A percentile compares a stretch with the other conserved stretches of the same genome.
These are phyloP conservation scores for Seriola rivoliana DNA, from an alignment of 2,113 vertebrate genomes.

Conservation along the genomic window DNA sequence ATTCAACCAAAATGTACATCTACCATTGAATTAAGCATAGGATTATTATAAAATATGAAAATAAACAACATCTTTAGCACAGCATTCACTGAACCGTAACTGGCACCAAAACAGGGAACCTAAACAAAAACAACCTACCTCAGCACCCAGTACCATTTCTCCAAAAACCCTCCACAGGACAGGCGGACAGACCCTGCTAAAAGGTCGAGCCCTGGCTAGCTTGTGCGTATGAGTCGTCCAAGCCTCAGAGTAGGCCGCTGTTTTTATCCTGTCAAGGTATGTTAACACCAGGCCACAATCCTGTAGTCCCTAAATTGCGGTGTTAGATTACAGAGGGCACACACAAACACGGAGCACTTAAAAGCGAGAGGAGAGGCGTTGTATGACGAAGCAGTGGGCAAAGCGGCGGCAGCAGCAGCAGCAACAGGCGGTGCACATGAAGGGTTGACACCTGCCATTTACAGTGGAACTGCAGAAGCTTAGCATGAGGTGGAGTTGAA, in stretches of 20 bases:
- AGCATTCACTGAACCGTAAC: no score
- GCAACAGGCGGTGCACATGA: conserved; percentile 25
- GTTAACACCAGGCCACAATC: conserved; percentile 84
- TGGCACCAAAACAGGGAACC: conserved; percentile 4
- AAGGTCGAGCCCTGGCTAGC: conserved; percentile 17
- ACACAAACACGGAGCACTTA: conserved; percentile 42
- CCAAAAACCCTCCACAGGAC: conserved; percentile 11
- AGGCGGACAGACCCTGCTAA: neutral
- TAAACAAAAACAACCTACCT: conserved; percentile 1
- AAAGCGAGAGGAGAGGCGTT: conserved; percentile 45
- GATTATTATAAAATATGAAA: neutral
- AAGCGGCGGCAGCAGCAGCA: conserved; percentile 12
- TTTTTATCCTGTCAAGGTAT: conserved; percentile 82
- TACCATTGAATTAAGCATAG: neutral
- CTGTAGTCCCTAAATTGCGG: conserved; percentile 83
- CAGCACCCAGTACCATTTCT: neutral
- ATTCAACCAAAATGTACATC: neutral
- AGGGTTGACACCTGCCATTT: conserved; percentile 72
- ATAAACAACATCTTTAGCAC: neutral
- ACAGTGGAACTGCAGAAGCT: conserved; percentile 13
- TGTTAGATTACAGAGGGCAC: conserved; percentile 82
- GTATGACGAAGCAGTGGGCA: conserved; percentile 48
- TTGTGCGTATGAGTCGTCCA: conserved; percentile 4
- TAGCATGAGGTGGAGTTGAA: neutral
- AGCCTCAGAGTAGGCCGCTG: conserved; percentile 60